phyloP scores from a whole-genome alignment of 2,888 invertebrate species.

The Cheilosia vernalis region DNA sequence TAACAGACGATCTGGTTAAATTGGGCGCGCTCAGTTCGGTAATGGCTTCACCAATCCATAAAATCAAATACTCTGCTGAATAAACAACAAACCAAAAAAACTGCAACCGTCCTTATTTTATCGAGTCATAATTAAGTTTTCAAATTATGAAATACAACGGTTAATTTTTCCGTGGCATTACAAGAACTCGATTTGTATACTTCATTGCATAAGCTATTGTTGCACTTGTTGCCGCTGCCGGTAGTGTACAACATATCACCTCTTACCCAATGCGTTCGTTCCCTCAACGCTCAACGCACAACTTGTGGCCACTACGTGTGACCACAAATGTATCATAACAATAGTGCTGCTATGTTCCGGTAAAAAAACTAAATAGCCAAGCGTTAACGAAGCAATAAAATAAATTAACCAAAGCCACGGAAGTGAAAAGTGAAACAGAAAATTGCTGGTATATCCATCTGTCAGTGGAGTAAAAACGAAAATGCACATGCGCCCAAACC shows the following conservation, averaged over 20 bases:
- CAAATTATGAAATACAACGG: conserved; percentile 5
- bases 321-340: conserved; percentile 37
- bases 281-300: conserved; percentile 38
- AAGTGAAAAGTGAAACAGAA: conserved; percentile 4
- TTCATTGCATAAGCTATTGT: conserved; percentile 28
- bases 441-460: too few species aligned
- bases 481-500: too few species aligned
- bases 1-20: too few species aligned
- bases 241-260: conserved; percentile 28
- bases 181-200: conserved; percentile 2
- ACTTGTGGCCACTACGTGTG: conserved; percentile 50
- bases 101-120: neutral
- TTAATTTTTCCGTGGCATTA: conserved; percentile 4
- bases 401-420: neutral
- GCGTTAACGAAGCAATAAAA: conserved; percentile 28
- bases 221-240: conserved; percentile 43
- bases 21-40: too few species aligned
- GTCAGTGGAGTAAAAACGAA: too few species aligned
- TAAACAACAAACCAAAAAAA: neutral
- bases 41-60: too few species aligned
- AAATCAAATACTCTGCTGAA: neutral
- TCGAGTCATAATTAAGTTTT: neutral
- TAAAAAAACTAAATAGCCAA: conserved; percentile 25
- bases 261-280: conserved; percentile 45
- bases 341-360: conserved; percentile 30